Conservation (phyloP, 1,140 invertebrate species). For the Reticulitermes speratus region DNA sequence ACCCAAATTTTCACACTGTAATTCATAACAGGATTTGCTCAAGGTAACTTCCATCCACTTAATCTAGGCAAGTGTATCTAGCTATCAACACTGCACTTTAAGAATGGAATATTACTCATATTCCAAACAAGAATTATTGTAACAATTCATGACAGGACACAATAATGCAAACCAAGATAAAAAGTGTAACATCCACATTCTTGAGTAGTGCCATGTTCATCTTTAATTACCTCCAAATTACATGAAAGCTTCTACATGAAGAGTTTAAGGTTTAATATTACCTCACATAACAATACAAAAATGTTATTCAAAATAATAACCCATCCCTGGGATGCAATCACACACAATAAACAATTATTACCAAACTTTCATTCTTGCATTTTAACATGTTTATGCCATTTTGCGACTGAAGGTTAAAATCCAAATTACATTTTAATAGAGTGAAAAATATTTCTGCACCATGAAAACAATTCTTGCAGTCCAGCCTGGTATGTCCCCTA, state of each 20-base stretch:
- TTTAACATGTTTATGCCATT: neutral
- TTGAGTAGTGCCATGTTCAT: neutral
- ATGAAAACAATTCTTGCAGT: no score
- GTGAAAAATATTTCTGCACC: neutral
- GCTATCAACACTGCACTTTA: no score
- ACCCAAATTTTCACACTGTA: neutral
- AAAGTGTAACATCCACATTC: slow-evolving; percentile 8
- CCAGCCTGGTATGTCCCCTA: no score
- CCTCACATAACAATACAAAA: neutral
- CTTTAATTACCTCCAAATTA: neutral
- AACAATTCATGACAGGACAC: neutral
- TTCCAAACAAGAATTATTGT: neutral
- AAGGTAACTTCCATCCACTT: neutral
- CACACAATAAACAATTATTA: neutral
- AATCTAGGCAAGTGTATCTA: neutral
- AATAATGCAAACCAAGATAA: slow-evolving; percentile 3
- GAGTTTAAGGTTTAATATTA: neutral
- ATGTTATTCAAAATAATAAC: neutral
- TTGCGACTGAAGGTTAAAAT: neutral
- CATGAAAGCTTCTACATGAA: neutral
- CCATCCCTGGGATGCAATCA: neutral
- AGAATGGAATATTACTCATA: no score
- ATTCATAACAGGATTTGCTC: neutral
- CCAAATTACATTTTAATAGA: neutral
- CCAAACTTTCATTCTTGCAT: neutral